phyloP scores from a whole-genome alignment of 2,113 vertebrate species.

The Lepus europaeus region DNA sequence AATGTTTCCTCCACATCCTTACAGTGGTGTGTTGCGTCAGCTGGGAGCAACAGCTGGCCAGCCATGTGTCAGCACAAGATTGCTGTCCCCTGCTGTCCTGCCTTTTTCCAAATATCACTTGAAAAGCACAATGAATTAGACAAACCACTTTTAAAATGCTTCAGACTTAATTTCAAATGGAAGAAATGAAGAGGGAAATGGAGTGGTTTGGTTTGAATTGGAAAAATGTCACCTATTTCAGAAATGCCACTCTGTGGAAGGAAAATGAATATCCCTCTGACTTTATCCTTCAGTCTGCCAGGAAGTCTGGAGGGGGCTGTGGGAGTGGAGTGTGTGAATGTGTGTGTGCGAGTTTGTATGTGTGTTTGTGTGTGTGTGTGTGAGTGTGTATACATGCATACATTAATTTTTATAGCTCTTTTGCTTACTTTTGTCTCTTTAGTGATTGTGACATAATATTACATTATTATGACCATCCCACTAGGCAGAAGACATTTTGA shows the following conservation, averaged over 20 bases:
- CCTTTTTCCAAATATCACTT: not conserved
- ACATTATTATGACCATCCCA: not conserved
- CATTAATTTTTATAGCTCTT: not conserved
- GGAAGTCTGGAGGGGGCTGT: not conserved
- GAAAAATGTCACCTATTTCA: not conserved
- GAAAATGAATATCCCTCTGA: not conserved
- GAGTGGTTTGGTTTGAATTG: not conserved
- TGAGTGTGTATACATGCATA: not conserved
- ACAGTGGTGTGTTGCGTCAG: not conserved
- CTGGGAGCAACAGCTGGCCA: constrained; percentile 43
- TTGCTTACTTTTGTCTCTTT: not conserved
- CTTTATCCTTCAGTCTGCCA: not conserved
- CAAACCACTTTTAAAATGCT: not conserved
- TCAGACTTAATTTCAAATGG: not conserved
- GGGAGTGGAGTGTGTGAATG: not conserved
- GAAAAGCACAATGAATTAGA: constrained; percentile 16
- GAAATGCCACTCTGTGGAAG: not conserved
- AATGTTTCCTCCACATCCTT: constrained; percentile 41
- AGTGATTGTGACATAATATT: not conserved
- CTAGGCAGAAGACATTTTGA: not conserved
- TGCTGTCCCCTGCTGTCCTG: not conserved
- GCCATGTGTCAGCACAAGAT: constrained; percentile 31
- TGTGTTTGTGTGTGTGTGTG: not conserved
- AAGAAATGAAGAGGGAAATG: not conserved
- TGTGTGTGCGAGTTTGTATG: not conserved